Percentiles rank a stretch among this genome's conserved stretches.
Evolutionary conservation across 2,888 invertebrate genomes (phyloP).

Genomic region (Lagria hirta): DNA sequence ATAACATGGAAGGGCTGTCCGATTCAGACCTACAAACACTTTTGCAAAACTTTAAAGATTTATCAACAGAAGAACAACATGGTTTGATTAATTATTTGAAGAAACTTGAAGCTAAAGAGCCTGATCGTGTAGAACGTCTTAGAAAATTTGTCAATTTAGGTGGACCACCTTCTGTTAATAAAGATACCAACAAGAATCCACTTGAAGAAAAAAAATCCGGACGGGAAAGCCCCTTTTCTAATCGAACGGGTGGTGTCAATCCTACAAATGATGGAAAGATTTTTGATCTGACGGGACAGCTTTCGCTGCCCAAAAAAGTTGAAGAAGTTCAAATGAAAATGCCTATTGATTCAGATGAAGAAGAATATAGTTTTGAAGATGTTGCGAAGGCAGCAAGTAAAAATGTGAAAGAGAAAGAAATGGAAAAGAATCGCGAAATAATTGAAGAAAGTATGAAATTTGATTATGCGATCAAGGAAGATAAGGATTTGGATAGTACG

Average conservation of each 20-base stretch:
- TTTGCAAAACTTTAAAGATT: constrained; percentile 77
- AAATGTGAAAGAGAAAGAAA: constrained; percentile 68
- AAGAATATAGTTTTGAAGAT: constrained; percentile 83
- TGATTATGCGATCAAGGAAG: constrained; percentile 33
- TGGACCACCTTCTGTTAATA: constrained; percentile 30
- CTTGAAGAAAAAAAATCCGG: constrained; percentile 43
- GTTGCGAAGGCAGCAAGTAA: constrained; percentile 75
- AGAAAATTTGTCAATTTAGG: constrained; percentile 73
- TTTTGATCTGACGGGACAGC: constrained; percentile 28
- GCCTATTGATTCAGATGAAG: constrained; percentile 65
- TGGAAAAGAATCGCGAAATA: constrained; percentile 50
- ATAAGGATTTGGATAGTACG: constrained; percentile 58
- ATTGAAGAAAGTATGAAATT: constrained; percentile 42
- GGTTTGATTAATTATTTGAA: constrained; percentile 79
- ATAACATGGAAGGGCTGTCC: constrained; percentile 70
- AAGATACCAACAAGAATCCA: constrained; percentile 21
- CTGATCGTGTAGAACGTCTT: constrained; percentile 74
- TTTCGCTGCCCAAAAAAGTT: constrained; percentile 25
- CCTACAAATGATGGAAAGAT: constrained; percentile 42
- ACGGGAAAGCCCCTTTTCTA: constrained; percentile 54
- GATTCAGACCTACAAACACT: constrained; percentile 79
- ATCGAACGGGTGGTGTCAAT: constrained; percentile 52
- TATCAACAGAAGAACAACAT: constrained; percentile 80
- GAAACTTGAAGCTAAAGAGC: constrained; percentile 76
- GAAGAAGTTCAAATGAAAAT: constrained; percentile 41